These are phyloP conservation scores for Rhizoglyphus robini DNA, from an alignment of 1,140 invertebrate genomes.

Conservation along the genomic window DNA sequence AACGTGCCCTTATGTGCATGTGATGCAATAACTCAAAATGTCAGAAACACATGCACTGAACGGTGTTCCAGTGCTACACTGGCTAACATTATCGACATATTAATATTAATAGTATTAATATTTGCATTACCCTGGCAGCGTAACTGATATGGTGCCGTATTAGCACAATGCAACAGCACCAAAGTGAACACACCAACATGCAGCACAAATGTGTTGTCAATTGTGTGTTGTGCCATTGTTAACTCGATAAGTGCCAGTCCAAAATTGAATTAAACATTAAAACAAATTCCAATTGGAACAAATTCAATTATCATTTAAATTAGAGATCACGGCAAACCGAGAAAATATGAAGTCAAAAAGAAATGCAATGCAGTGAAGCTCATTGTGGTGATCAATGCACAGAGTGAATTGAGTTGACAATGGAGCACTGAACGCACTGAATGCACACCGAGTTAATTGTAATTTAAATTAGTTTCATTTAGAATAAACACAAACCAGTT, in stretches of 20 bases:
- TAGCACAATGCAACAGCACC: no score
- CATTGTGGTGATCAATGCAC: not conserved
- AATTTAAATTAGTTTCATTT: slow-evolving; percentile 12
- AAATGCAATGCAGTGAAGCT: not conserved
- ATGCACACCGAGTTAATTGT: not conserved
- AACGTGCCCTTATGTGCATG: not conserved
- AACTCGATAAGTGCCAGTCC: no score
- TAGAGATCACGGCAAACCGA: not conserved
- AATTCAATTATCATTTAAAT: slow-evolving; percentile 12
- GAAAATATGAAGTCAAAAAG: not conserved
- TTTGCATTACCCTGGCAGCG: no score
- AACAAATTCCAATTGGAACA: not conserved
- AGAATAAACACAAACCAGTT: not conserved
- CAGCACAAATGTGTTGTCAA: not conserved
- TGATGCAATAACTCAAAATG: slow-evolving; percentile 12
- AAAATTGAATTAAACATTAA: not conserved
- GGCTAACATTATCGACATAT: not conserved
- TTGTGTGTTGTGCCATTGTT: not conserved
- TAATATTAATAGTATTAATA: not conserved
- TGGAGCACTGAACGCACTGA: no score
- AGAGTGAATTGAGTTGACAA: no score
- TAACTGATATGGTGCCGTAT: no score
- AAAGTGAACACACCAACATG: not conserved
- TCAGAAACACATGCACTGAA: not conserved
- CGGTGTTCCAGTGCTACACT: not conserved